Percentiles rank a stretch among this genome's conserved stretches.
phyloP scores from a whole-genome alignment of 2,888 invertebrate genomes.

The Palloptera scutellata region DNA sequence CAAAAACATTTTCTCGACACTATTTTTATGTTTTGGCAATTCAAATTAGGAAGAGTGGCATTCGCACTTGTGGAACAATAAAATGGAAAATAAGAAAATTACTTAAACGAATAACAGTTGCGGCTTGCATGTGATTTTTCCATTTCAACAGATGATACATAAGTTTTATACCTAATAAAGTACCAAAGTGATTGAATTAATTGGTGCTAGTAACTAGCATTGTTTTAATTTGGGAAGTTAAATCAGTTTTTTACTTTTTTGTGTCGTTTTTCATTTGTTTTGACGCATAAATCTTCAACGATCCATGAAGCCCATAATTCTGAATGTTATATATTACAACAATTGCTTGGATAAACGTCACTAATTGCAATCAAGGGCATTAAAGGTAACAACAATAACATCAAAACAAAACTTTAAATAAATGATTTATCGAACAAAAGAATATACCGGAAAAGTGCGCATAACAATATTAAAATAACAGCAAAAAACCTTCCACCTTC shows the following conservation, averaged over 20 bases:
- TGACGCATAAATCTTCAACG: conserved; percentile 19
- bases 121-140: background rate
- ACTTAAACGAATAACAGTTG: background rate
- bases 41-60: too few species aligned
- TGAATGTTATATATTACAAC: conserved; percentile 1
- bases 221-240: too few species aligned
- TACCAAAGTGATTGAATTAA: too few species aligned
- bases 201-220: too few species aligned
- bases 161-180: background rate
- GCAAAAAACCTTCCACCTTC: background rate
- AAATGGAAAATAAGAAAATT: too few species aligned
- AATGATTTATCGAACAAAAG: background rate
- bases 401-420: conserved; percentile 12
- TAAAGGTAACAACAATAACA: conserved; percentile 19
- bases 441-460: conserved; percentile 24
- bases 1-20: background rate
- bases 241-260: too few species aligned
- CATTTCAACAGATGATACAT: too few species aligned
- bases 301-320: conserved; percentile 19
- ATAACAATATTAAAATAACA: conserved; percentile 4
- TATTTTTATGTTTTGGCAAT: background rate
- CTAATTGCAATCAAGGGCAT: conserved; percentile 39
- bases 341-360: conserved; percentile 29
- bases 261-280: too few species aligned
- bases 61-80: too few species aligned